These are phyloP conservation scores for Rhopalosiphum padi DNA, from an alignment of 1,140 invertebrate species.

Conservation along the genomic window DNA sequence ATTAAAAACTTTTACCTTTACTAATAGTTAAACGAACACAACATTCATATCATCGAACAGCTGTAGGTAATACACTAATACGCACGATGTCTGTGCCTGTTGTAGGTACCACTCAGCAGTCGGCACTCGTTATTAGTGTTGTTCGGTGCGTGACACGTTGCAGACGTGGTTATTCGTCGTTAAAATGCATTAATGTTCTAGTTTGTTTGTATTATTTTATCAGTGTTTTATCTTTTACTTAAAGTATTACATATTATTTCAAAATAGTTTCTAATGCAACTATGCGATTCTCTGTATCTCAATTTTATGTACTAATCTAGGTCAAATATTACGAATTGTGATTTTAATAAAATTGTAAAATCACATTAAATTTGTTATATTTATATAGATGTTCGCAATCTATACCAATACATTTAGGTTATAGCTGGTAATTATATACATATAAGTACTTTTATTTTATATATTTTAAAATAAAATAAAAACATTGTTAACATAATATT, in stretches of 20 bases:
- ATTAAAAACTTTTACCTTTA: conserved; percentile 43
- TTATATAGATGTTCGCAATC: neutral
- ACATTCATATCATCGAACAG: conserved; percentile 31
- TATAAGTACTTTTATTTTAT: neutral
- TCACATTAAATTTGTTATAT: neutral
- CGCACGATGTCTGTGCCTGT: neutral
- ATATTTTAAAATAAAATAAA: neutral
- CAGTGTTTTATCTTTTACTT: neutral
- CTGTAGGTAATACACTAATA: conserved; percentile 16
- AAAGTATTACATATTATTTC: conserved; percentile 11
- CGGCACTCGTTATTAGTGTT: neutral
- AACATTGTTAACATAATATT: neutral
- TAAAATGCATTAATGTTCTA: neutral
- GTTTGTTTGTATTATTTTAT: conserved; percentile 26
- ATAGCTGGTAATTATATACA: conserved; percentile 3
- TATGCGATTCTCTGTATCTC: neutral
- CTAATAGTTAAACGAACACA: neutral
- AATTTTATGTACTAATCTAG: neutral
- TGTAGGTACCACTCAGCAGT: neutral
- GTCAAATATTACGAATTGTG: neutral
- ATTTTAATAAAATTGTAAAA: neutral
- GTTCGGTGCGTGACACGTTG: conserved; percentile 41
- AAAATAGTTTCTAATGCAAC: neutral
- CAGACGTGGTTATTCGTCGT: conserved; percentile 10
- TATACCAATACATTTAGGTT: neutral